These are phyloP conservation scores for Lepidurus couesii DNA, from an alignment of 1,140 invertebrate genomes.

Conservation along the genomic window DNA sequence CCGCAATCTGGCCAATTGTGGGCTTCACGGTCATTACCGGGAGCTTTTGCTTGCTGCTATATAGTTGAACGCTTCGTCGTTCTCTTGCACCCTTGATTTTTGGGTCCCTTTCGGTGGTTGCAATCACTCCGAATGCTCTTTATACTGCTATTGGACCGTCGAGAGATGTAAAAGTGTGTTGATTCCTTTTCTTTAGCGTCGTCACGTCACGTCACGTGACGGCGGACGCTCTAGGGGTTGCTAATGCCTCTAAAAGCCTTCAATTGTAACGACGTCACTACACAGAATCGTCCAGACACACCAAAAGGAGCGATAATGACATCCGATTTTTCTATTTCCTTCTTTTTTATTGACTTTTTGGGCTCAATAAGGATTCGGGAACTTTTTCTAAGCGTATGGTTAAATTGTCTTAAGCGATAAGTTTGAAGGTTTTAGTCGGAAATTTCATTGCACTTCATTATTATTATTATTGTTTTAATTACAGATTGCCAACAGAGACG, in stretches of 20 bases:
- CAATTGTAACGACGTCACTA: constrained; percentile 15
- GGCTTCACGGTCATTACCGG: constrained; percentile 12
- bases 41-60: not conserved
- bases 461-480: not conserved
- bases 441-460: not conserved
- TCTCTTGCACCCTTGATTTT: not conserved
- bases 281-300: constrained; percentile 1
- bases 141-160: not conserved
- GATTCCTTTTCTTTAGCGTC: constrained; percentile 22
- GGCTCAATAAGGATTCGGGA: not conserved
- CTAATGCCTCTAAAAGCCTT: constrained; percentile 22
- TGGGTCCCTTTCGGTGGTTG: not conserved
- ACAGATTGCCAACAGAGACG: not conserved
- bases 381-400: not conserved
- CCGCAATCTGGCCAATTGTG: constrained; percentile 18
- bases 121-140: not conserved
- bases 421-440: not conserved
- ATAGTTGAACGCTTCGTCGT: not conserved
- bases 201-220: not conserved
- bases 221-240: constrained; percentile 12
- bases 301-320: not conserved
- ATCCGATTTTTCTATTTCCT: not conserved
- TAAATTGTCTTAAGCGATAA: not conserved
- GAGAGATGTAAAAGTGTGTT: not conserved
- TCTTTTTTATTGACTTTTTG: not conserved